Evolutionary conservation across 2,888 invertebrate species (phyloP), one percentile per base, ranked within the genome.

Genomic region (Abrostola triplasia): DNA sequence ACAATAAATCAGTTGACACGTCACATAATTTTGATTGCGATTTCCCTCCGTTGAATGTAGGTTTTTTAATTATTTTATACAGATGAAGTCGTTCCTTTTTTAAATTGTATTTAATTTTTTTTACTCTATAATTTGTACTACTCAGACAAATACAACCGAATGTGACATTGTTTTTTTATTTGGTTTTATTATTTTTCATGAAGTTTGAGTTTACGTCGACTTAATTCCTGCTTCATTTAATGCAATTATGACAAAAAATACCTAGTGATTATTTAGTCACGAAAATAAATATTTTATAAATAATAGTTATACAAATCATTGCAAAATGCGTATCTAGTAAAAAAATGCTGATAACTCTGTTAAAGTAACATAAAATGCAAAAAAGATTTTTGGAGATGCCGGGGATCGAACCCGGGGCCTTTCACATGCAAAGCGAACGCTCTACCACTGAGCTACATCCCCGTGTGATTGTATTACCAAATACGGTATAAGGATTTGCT

Each of bases 371-470:
- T 0, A 7, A 35, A 12, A 38, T 36, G n/a, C 41, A 47, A 56
- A 36, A 49, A 60, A 53, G 6, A 36, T 5, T 98, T 36, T 69
- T 96, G 97, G 97, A 96, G 97, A 97, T 97, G 97, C 97, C 96
- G 98, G 98, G 98, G 97, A 97, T 98, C 97, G 98, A 98, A 98
- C 98, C 98, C 98, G 97, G 98, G 98, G 97, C 98, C 98, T 98
- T 98, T 98, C 98, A 98, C 98, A 98, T 98, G 98, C 98, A 98
- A 98, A 98, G 98, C 98, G 98, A 98, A 98, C 98, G 98, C 98
- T 98, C 98, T 98, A 98, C 98, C 98, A 98, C 98, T 98, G 98
- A 98, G 98, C 98, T 98, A 98, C 97, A 98, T 97, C 98, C 96
- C 96, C 96, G 11, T 57, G 42, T 77, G n/a, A 0, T 10, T 5